Percentiles rank a stretch among this genome's conserved stretches.
These are phyloP conservation scores for Brachionus sp. DNA, from an alignment of 1,140 invertebrate genomes.

Conservation along the genomic window DNA sequence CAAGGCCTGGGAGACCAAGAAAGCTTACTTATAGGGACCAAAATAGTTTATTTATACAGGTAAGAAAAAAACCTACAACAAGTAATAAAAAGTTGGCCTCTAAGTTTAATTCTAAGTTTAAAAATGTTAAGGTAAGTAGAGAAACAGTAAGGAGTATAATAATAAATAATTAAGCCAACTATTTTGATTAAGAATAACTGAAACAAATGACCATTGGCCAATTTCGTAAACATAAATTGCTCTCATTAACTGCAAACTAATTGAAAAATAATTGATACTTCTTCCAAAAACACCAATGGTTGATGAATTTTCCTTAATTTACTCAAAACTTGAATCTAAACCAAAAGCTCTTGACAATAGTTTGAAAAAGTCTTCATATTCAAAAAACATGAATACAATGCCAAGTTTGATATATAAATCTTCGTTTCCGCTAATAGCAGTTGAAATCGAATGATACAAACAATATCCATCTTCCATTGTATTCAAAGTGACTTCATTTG, in stretches of 20 bases:
- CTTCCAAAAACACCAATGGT: neutral
- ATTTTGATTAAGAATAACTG: neutral
- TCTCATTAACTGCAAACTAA: neutral
- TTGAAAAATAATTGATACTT: neutral
- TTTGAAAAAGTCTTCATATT: neutral
- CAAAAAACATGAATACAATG: neutral
- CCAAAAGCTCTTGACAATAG: neutral
- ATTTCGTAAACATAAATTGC: neutral
- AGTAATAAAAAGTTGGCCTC: no score
- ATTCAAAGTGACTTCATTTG: neutral
- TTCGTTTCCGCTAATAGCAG: neutral
- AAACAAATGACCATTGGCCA: neutral
- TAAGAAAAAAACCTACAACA: no score
- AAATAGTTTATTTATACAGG: no score
- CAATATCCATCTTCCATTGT: neutral
- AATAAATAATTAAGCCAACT: neutral
- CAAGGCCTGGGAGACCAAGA: no score
- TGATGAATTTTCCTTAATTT: neutral
- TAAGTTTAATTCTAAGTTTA: no score
- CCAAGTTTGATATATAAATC: neutral
- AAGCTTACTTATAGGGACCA: no score
- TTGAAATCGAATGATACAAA: slow-evolving; percentile 5
- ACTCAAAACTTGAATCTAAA: neutral
- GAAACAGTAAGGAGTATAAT: no score
- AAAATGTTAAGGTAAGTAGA: no score